Percentiles rank a stretch among this genome's conserved stretches.
Conservation (phyloP, 2,113 vertebrate species). For the Laticauda colubrina region DNA sequence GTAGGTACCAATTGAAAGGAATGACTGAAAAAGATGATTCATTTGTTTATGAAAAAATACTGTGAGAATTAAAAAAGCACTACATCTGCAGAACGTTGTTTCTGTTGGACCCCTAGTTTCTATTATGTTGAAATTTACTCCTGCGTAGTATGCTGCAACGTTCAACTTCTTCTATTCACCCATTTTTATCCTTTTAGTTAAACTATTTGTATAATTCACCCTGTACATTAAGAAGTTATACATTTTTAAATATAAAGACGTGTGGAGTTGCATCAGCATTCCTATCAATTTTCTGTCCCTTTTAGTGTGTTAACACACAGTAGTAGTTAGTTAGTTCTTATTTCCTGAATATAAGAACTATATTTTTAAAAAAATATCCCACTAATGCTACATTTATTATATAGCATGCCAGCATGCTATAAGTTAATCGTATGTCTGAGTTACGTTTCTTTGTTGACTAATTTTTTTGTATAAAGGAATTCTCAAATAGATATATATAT, state of each 20-base stretch:
- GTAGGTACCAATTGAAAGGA: not conserved
- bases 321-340: not conserved
- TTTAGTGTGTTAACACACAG: not conserved
- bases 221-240: not conserved
- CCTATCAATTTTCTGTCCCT: not conserved
- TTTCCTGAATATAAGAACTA: not conserved
- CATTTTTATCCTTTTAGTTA: not conserved
- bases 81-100: not conserved
- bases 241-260: not conserved
- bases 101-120: not conserved
- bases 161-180: not conserved
- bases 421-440: accelerated
- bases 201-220: not conserved
- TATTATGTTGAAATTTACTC: not conserved
- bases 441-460: not conserved
- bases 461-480: not conserved
- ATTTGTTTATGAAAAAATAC: not conserved
- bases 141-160: not conserved
- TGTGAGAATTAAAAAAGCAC: not conserved
- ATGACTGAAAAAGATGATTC: not conserved
- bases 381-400: not conserved
- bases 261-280: not conserved
- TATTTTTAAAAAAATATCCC: not conserved
- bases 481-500: not conserved
- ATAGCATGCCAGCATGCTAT: not conserved